phyloP scores from a whole-genome alignment of 2,888 invertebrate species.

The Acrobasis consociella region DNA sequence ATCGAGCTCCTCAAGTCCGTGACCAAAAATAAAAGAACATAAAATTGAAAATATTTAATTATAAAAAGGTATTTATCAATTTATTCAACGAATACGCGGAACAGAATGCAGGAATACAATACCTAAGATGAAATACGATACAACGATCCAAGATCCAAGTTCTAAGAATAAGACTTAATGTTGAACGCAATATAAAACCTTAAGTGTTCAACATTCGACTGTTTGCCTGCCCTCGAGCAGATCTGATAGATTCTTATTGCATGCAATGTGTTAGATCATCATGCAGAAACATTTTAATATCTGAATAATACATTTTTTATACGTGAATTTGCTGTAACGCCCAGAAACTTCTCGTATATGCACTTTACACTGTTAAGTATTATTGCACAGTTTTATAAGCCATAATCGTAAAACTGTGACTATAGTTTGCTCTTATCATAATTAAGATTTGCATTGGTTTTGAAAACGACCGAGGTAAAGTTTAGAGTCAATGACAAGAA shows the following conservation, averaged over 20 bases:
- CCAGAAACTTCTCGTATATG: no score
- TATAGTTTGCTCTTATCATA: not conserved
- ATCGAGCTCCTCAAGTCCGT: no score
- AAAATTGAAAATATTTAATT: no score
- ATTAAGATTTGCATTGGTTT: not conserved
- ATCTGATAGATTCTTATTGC: not conserved
- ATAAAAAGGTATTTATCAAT: no score
- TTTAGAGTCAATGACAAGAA: no score
- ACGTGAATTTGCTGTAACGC: no score
- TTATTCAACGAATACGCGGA: not conserved
- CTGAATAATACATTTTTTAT: no score
- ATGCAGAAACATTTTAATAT: not conserved
- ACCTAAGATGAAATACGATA: not conserved
- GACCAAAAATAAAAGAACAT: no score
- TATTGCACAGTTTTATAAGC: not conserved
- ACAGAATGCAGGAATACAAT: not conserved
- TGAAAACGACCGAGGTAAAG: not conserved
- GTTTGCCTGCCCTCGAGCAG: not conserved
- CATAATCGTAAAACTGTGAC: not conserved
- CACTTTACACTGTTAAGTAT: not conserved
- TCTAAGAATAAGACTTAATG: slow-evolving; percentile 4
- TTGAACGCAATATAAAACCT: slow-evolving; percentile 1
- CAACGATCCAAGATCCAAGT: not conserved
- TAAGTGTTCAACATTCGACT: not conserved
- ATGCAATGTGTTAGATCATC: not conserved